Conservation (phyloP, 1,140 invertebrate genomes). For the Gryon sp. region DNA sequence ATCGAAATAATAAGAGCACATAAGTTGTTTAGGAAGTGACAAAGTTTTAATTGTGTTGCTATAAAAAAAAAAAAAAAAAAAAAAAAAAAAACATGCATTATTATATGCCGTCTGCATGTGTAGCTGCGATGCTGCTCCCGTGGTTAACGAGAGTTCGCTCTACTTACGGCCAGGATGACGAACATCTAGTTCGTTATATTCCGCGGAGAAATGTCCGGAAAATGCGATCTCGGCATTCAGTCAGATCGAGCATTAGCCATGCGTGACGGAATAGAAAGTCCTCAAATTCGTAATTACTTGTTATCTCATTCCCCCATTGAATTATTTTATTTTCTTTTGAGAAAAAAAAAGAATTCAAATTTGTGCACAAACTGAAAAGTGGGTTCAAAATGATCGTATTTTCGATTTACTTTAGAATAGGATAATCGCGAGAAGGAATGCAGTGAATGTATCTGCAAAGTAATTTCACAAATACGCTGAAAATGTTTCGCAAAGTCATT, state of each 20-base stretch:
- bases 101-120: too few relatives aligned
- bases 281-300: constrained; percentile 56
- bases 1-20: constrained; percentile 3
- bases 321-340: constrained; percentile 7
- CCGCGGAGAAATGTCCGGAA: constrained; percentile 49
- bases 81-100: too few relatives aligned
- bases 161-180: constrained; percentile 60
- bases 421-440: too few relatives aligned
- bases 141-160: constrained; percentile 56
- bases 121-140: neutral
- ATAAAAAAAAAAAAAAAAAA: too few relatives aligned
- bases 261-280: constrained; percentile 67
- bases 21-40: constrained; percentile 16
- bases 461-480: too few relatives aligned
- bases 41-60: constrained; percentile 28
- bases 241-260: constrained; percentile 68
- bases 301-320: constrained; percentile 44
- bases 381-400: too few relatives aligned
- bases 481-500: too few relatives aligned
- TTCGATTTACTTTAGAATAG: too few relatives aligned
- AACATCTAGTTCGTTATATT: constrained; percentile 50
- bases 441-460: too few relatives aligned
- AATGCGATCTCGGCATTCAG: constrained; percentile 62
- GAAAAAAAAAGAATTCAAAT: neutral
- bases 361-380: constrained; percentile 8